Evolutionary conservation across 2,888 invertebrate species (phyloP).

Genomic region (Drosophila neutralis): DNA sequence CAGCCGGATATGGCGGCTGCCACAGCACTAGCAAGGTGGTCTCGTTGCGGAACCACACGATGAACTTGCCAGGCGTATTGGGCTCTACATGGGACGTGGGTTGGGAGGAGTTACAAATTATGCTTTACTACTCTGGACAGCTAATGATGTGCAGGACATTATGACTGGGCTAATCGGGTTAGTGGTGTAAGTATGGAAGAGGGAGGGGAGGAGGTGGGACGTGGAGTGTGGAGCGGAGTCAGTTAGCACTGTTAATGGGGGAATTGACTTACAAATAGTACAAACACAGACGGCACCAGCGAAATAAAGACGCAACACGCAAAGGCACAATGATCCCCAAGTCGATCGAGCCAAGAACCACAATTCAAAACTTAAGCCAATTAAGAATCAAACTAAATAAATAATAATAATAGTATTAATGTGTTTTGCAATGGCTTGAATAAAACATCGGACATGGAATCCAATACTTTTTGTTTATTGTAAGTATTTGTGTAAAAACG

Average conservation of each 20-base stretch:
- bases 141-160: conserved; percentile 20
- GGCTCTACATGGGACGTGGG: conserved; percentile 88
- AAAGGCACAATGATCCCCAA: conserved; percentile 37
- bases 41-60: conserved; percentile 98
- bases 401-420: neutral
- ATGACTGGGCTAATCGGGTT: conserved; percentile 1
- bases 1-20: conserved; percentile 98
- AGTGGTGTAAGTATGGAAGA: neutral
- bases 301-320: conserved; percentile 49
- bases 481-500: neutral
- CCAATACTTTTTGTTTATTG: neutral
- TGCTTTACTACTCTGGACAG: conserved; percentile 34
- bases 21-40: conserved; percentile 96
- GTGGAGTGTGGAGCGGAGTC: neutral
- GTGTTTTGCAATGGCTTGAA: neutral
- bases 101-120: conserved; percentile 42
- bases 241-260: conserved; percentile 19
- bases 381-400: neutral
- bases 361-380: neutral
- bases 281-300: conserved; percentile 1
- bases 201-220: no score
- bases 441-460: neutral
- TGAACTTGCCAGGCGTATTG: conserved; percentile 97
- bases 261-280: conserved; percentile 7
- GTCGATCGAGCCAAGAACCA: conserved; percentile 3